These are phyloP conservation scores for Ferrisia virgata DNA, from an alignment of 2,888 invertebrate species.

Conservation along the genomic window DNA sequence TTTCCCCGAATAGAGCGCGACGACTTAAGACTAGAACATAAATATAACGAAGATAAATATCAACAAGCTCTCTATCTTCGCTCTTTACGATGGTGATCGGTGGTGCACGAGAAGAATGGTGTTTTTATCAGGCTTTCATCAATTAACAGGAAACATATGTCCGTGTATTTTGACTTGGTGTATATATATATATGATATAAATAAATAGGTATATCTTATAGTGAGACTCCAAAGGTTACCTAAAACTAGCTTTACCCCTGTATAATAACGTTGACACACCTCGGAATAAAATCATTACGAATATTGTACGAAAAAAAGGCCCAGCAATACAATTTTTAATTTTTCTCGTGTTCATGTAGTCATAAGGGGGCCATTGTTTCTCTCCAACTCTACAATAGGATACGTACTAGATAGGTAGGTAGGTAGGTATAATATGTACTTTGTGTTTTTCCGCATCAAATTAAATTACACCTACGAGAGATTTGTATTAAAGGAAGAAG, in stretches of 20 bases:
- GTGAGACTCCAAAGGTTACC: constrained; percentile 1
- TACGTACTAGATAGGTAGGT: too few relatives aligned
- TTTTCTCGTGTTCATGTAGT: too few relatives aligned
- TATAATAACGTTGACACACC: background rate
- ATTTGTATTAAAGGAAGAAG: background rate
- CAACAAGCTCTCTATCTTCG: constrained; percentile 15
- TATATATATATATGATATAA: too few relatives aligned
- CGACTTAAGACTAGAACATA: background rate
- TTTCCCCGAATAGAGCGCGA: background rate
- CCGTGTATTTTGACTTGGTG: background rate
- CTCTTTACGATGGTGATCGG: constrained; percentile 22
- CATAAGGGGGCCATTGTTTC: too few relatives aligned
- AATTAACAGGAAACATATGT: constrained; percentile 28
- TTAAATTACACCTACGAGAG: constrained; percentile 29
- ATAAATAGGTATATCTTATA: too few relatives aligned
- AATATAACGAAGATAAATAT: constrained; percentile 25
- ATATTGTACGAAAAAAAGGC: background rate
- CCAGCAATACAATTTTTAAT: background rate
- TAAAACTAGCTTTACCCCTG: too few relatives aligned
- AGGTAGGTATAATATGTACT: too few relatives aligned
- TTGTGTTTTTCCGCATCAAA: constrained; percentile 25
- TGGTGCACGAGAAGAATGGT: background rate
- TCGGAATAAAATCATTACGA: background rate
- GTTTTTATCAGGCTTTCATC: constrained; percentile 27
- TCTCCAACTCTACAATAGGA: too few relatives aligned